These are phyloP conservation scores for Aethina tumida DNA, from an alignment of 1,140 invertebrate genomes.

Conservation along the genomic window DNA sequence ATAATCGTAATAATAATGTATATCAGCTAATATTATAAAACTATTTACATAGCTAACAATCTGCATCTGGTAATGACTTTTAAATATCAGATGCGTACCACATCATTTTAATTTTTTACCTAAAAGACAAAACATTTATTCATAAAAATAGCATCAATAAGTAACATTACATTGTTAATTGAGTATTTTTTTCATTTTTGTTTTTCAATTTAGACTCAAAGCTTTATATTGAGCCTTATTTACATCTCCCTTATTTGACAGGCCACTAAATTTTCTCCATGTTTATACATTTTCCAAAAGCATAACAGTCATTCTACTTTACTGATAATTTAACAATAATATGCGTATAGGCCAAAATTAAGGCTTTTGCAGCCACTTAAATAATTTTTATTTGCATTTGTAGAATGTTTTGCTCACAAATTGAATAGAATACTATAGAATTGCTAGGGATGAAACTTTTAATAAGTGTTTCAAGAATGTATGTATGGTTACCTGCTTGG, in stretches of 20 bases:
- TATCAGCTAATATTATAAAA: constrained; percentile 28
- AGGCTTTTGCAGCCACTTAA: constrained; percentile 11
- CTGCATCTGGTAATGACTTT: constrained; percentile 5
- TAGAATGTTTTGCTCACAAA: constrained; percentile 14
- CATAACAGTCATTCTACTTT: constrained; percentile 18
- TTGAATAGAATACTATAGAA: background rate
- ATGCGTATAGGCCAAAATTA: constrained; percentile 17
- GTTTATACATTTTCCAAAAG: constrained; percentile 14
- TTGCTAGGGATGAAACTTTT: background rate
- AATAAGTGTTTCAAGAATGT: background rate
- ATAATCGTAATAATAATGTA: constrained; percentile 20
- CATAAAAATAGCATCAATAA: constrained; percentile 19
- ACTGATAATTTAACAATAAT: constrained; percentile 13
- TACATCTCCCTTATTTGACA: too few species aligned
- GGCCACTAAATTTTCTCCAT: constrained; percentile 8
- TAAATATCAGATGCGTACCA: constrained; percentile 14
- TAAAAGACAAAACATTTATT: constrained; percentile 18
- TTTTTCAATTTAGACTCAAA: constrained; percentile 12
- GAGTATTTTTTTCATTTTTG: constrained; percentile 16
- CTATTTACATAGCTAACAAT: constrained; percentile 30
- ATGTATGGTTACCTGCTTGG: background rate
- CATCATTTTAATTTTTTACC: constrained; percentile 13
- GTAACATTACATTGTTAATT: constrained; percentile 15
- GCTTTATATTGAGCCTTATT: constrained; percentile 8
- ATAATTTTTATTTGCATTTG: constrained; percentile 1